Evolutionary conservation across 1,140 invertebrate species (phyloP).

Genomic region (Aphaenogaster rudis): DNA sequence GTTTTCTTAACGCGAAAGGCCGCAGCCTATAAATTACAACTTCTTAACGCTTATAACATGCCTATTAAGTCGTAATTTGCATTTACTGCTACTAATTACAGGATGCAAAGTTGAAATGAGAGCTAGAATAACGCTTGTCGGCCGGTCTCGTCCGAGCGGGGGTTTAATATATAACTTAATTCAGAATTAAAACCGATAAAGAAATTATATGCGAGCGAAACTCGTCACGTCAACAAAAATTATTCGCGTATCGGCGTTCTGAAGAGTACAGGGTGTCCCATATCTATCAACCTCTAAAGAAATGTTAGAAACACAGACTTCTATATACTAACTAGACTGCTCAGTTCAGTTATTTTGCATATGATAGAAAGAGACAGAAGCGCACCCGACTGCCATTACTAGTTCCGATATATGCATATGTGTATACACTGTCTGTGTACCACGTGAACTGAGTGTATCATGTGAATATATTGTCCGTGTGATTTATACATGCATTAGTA

Average conservation of each 20-base stretch:
- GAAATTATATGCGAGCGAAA: constrained; percentile 11
- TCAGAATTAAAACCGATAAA: constrained; percentile 20
- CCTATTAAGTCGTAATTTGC: constrained; percentile 47
- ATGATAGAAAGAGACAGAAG: too few species aligned
- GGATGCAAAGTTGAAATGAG: constrained; percentile 45
- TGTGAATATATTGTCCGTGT: too few species aligned
- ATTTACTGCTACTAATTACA: constrained; percentile 48
- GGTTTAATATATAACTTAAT: constrained; percentile 27
- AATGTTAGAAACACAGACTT: too few species aligned
- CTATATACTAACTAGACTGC: too few species aligned
- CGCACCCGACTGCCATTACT: too few species aligned
- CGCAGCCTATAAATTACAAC: constrained; percentile 49
- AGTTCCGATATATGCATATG: too few species aligned
- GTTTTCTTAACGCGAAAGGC: constrained; percentile 1
- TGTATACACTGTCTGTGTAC: too few species aligned
- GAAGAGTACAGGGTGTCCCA: neutral
- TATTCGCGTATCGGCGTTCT: neutral
- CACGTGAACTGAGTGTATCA: too few species aligned
- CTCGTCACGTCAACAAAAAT: neutral
- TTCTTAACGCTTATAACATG: constrained; percentile 43
- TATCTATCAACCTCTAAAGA: neutral
- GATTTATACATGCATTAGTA: too few species aligned
- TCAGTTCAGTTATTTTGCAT: too few species aligned
- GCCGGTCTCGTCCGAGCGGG: neutral
- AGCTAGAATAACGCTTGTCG: constrained; percentile 34